Percentiles rank a stretch among this genome's conserved stretches.
Conservation (phyloP, 2,113 vertebrate genomes). For the Hymenochirus boettgeri region DNA sequence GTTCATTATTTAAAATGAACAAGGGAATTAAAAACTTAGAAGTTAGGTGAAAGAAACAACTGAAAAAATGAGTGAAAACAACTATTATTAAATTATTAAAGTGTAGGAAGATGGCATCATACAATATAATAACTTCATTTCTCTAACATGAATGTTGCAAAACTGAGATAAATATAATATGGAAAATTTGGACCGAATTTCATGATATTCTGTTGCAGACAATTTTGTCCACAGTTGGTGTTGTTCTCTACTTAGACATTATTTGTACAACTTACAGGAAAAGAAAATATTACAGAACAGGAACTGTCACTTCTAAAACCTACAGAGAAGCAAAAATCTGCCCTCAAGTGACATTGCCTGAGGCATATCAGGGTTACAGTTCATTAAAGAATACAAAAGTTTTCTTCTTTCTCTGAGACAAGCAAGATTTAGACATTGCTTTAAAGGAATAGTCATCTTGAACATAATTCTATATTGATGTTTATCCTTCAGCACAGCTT, state of each 20-base stretch:
- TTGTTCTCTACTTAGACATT: background rate
- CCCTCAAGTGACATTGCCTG: background rate
- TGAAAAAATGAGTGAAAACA: too few relatives aligned
- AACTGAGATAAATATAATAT: too few relatives aligned
- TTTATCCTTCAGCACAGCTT: constrained; percentile 35
- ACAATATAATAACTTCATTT: too few relatives aligned
- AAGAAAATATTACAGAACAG: constrained; percentile 2
- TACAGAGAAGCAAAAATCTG: constrained; percentile 32
- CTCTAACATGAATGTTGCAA: too few relatives aligned
- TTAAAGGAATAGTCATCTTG: constrained; percentile 31
- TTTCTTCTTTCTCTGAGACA: background rate
- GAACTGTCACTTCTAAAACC: background rate
- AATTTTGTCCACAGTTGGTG: too few relatives aligned
- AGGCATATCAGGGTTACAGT: background rate
- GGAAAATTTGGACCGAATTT: too few relatives aligned
- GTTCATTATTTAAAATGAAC: too few relatives aligned
- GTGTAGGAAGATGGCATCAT: too few relatives aligned
- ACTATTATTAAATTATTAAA: too few relatives aligned
- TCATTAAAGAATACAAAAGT: constrained; percentile 5
- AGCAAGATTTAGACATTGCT: constrained; percentile 26
- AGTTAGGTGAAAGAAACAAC: too few relatives aligned
- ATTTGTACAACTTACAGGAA: background rate
- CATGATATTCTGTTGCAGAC: too few relatives aligned
- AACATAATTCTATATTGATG: constrained; percentile 32
- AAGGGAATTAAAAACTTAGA: too few relatives aligned